Evolutionary conservation across 2,797 vertebrate genomes (phyloP), one percentile per base, ranked within the genome.

Genomic region (Cottoperca gobio): DNA sequence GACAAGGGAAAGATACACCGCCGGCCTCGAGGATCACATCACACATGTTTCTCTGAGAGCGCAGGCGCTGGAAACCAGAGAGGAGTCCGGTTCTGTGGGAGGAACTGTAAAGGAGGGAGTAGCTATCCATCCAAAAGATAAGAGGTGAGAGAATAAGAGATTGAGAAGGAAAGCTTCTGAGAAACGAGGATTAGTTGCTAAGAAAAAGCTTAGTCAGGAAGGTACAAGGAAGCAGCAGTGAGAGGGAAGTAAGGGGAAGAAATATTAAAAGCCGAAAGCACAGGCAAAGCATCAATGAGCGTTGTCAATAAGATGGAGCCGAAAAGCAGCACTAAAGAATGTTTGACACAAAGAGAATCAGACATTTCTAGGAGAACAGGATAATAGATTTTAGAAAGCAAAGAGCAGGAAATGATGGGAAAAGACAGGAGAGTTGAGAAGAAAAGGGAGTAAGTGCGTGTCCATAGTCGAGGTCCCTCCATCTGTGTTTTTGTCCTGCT

Each of bases 21-120:
- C 96, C 94, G 1, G 95, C 93, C 82, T 97, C 94, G 57, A 99
- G 91, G 67, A 96, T 91, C 11, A 99, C 95, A 62, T 99, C 98
- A 0, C 97, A 99, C 90, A 99, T 94, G 84, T 94, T 94, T 14
- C 92, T 91, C 58, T 97, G 95, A 5, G 94, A 79, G 11, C 98
- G 95, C 75, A 99, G 94, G 4, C 91, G 94, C 92, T 98, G 97
- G 89, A 98, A 99, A 55, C 95, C 95, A 0, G 94, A 91, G 5
- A 99, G 94, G 48, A 99, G 94, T 0, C 91, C 58, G 0, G 94
- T 94, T 60, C 97, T 91, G 8, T 98, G 96, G 13, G 94, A 91
- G 85, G 96, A 96, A 89, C 97, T 98, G 89, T 97, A 97, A 88
- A 97, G 96, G 54, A 99, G 89, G 60, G 96, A 97, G 88, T 99